Base-by-base conservation (phyloP, 2,113 vertebrate species). In the Isichthys henryi region DNA sequence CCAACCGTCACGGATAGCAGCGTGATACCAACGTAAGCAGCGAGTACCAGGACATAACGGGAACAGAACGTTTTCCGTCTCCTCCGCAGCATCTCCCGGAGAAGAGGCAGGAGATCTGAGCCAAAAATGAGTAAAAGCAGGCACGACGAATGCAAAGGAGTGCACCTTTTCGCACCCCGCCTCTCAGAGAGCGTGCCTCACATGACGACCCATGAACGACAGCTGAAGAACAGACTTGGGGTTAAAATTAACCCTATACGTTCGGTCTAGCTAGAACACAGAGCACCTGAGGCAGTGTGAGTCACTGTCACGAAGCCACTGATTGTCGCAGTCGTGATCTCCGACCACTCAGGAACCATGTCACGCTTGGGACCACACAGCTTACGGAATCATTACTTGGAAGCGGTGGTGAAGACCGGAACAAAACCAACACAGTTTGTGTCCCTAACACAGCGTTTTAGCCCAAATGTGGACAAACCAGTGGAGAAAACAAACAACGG, bases 81-180 rank as follows among this genome's bases (percentile, higher is more conserved):
- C 85, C 50, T 87, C 66, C 23, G 11, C 87, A 13, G 13, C 27
- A 3, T 88, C 39, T 46, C 80, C 43, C 39, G 4, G 48, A 82
- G 48, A 82, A 50, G 50, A 89, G 88, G 21, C 39, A 10, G 10
- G 82, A 89, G 56, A 86, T 86, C 52, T 66, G 53, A 70, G 43
- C 89, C 31, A 27, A 31, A 11, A 58, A 27, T 15, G 83, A 89
- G 80, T 5, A 85, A 13, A 89, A 35, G 45, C 83, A 49, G 74
- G 43, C 13, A 23, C 27, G 74, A 49, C 21, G 17, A 50, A 39
- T 11, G 50, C 46, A 31, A 35, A 56, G 77, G 23, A 27, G 8
- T 31, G 58, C 62, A 27, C 39, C 23, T 31, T 5, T 21, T 74
- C 46, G 15, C 27, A 17, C 10, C 15, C 62, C 45, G 10, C 43